Percentiles rank a stretch among this genome's conserved stretches.
These are phyloP conservation scores for Strigamia crassipes DNA, from an alignment of 2,888 invertebrate species.

Conservation along the genomic window DNA sequence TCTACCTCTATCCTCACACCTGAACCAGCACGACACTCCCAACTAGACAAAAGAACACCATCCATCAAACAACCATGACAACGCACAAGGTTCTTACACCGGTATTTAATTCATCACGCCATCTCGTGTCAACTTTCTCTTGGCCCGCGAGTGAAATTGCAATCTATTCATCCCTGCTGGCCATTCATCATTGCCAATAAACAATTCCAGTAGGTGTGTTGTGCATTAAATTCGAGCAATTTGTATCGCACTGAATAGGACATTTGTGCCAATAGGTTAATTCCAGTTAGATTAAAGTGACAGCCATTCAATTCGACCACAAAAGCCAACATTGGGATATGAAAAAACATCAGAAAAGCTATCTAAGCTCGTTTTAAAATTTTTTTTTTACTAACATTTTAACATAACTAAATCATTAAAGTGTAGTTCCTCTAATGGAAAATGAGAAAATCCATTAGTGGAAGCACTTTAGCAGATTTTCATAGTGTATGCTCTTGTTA, in stretches of 20 bases:
- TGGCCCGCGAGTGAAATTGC: not conserved
- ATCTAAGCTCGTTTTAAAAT: no score
- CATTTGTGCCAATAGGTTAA: no score
- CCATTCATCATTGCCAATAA: not conserved
- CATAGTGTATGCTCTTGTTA: no score
- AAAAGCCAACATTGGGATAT: no score
- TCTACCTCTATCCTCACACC: not conserved
- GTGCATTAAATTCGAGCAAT: not conserved
- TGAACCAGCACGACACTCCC: conserved; percentile 1
- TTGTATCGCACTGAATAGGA: not conserved
- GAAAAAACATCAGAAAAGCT: no score
- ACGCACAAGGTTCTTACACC: not conserved
- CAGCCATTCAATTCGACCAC: no score
- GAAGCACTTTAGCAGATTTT: no score
- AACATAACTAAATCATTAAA: no score
- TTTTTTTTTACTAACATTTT: no score
- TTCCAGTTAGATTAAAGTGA: no score
- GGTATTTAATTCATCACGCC: not conserved
- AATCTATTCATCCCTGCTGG: not conserved
- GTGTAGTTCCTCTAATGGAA: no score
- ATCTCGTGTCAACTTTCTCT: not conserved
- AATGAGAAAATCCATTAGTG: no score
- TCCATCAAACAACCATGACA: not conserved
- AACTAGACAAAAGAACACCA: not conserved
- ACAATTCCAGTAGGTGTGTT: not conserved